A percentile compares a stretch with the other conserved stretches of the same genome.
Conservation (phyloP, 2,888 invertebrate species). For the Oxycera nigricornis region DNA sequence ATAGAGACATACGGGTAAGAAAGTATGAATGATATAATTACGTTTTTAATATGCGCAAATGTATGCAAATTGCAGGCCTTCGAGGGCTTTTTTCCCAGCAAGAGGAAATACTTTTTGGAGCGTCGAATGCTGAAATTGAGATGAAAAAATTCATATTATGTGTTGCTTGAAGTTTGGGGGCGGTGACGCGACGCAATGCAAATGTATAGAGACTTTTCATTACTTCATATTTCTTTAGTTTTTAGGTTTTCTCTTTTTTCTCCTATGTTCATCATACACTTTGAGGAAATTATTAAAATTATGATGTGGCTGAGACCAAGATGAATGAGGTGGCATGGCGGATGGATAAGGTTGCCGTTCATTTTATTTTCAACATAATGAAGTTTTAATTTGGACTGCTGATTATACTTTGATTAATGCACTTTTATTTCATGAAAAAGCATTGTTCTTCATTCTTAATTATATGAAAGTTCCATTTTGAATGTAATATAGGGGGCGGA, state of each 20-base stretch:
- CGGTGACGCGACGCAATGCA: not conserved
- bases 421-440: not conserved
- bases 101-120: conserved; percentile 30
- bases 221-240: conserved; percentile 32
- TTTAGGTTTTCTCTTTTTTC: not conserved
- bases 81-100: conserved; percentile 12
- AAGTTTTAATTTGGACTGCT: not conserved
- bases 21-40: conserved; percentile 45
- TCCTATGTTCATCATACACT: not conserved
- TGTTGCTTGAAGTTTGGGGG: not conserved
- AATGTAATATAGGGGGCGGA: no score
- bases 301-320: conserved; percentile 3
- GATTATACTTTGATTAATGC: conserved; percentile 18
- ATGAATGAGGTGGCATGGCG: not conserved
- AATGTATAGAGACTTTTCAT: conserved; percentile 6
- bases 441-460: not conserved
- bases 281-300: conserved; percentile 16
- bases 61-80: conserved; percentile 45
- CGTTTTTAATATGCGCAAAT: conserved; percentile 45
- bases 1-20: not conserved
- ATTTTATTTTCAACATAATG: not conserved
- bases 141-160: conserved; percentile 27
- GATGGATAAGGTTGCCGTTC: not conserved
- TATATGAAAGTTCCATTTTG: not conserved
- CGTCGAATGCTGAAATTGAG: conserved; percentile 15